phyloP scores from a whole-genome alignment of 92 coral and sea anemone genomes.

The Diadumene lineata region DNA sequence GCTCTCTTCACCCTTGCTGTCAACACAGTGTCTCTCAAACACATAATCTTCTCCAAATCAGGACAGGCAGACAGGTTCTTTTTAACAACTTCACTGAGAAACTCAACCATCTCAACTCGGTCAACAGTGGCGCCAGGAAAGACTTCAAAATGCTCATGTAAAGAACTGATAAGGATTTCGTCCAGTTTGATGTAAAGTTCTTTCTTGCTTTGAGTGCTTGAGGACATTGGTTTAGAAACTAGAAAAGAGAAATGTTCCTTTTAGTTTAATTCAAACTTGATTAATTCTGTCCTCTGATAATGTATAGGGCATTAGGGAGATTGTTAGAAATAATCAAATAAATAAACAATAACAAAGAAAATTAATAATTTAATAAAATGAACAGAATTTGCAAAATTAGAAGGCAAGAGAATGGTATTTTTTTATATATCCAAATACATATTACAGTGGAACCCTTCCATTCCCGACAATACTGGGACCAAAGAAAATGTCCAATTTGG shows the following conservation, averaged over 20 bases:
- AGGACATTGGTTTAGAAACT: constrained; percentile 46
- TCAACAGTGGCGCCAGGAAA: constrained; percentile 70
- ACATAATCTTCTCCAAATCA: constrained; percentile 77
- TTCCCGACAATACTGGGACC: too few relatives aligned
- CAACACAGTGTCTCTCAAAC: constrained; percentile 85
- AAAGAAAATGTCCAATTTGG: too few relatives aligned
- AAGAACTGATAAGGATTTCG: constrained; percentile 73
- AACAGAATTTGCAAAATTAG: too few relatives aligned
- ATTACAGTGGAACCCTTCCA: too few relatives aligned
- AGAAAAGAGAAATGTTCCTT: not conserved
- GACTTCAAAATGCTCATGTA: constrained; percentile 79
- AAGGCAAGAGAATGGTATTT: too few relatives aligned
- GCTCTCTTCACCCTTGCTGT: constrained; percentile 91
- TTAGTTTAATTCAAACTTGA: too few relatives aligned
- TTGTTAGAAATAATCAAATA: too few relatives aligned
- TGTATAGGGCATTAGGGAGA: too few relatives aligned
- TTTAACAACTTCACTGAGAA: constrained; percentile 64
- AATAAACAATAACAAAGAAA: too few relatives aligned
- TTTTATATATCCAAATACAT: too few relatives aligned
- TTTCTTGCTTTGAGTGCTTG: constrained; percentile 68
- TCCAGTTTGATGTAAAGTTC: constrained; percentile 79
- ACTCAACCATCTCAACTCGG: constrained; percentile 80
- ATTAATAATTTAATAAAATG: too few relatives aligned
- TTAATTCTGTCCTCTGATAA: too few relatives aligned
- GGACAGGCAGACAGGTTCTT: constrained; percentile 58